phyloP scores from a whole-genome alignment of 2,888 invertebrate species.

The Pimpla rufipes region DNA sequence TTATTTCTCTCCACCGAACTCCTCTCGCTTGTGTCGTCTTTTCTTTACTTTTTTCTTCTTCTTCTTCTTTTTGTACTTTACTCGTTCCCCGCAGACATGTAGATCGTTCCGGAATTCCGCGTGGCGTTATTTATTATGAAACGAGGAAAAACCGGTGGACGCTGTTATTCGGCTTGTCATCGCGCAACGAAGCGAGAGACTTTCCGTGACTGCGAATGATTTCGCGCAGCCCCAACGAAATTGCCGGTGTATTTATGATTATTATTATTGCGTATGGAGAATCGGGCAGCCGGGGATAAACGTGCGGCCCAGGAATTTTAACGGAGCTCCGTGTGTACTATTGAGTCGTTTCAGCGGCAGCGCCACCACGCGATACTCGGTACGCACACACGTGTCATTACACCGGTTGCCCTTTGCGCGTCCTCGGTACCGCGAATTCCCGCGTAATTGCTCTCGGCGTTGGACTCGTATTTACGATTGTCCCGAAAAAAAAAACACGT shows the following conservation, averaged over 20 bases:
- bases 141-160: constrained; percentile 1
- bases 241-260: constrained; percentile 25
- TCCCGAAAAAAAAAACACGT: not conserved
- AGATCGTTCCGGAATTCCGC: not conserved
- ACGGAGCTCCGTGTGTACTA: not conserved
- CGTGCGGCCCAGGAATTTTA: constrained; percentile 16
- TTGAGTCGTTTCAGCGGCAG: constrained; percentile 3
- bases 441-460: constrained; percentile 4
- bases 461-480: constrained; percentile 6
- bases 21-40: not conserved
- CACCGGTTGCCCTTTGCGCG: constrained; percentile 7
- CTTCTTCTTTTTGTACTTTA: no score
- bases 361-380: constrained; percentile 4
- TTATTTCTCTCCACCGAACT: not conserved
- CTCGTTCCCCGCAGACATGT: no score
- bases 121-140: constrained; percentile 9
- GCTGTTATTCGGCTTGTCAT: constrained; percentile 20
- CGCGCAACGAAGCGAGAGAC: constrained; percentile 24
- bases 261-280: constrained; percentile 30
- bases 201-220: constrained; percentile 21
- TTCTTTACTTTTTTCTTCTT: no score
- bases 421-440: constrained; percentile 10
- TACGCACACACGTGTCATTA: constrained; percentile 21
- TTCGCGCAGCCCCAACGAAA: constrained; percentile 7
- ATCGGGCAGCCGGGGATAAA: constrained; percentile 15